These are phyloP conservation scores for Pelusios castaneus DNA, from an alignment of 2,113 vertebrate species.

Conservation along the genomic window DNA sequence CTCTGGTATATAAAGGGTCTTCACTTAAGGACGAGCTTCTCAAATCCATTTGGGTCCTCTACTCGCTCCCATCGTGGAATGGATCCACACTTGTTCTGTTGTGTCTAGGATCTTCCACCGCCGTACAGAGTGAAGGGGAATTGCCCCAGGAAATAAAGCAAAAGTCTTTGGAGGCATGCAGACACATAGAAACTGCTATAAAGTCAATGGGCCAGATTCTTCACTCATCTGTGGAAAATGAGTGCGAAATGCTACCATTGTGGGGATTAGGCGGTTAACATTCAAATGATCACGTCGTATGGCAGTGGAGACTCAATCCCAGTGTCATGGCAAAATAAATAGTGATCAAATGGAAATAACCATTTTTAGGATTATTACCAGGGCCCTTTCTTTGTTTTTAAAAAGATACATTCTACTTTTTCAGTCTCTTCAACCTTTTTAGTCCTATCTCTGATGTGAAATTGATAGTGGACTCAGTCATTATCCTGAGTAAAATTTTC, in stretches of 20 bases:
- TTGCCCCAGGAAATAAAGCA: neutral
- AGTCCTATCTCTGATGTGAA: neutral
- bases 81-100: neutral
- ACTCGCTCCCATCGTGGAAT: neutral
- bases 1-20: neutral
- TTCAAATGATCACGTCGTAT: neutral
- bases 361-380: neutral
- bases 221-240: neutral
- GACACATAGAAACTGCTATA: neutral
- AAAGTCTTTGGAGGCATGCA: neutral
- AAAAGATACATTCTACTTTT: neutral
- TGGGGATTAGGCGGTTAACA: neutral
- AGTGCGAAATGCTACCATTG: neutral
- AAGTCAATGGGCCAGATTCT: neutral
- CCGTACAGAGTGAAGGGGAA: neutral
- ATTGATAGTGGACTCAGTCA: neutral
- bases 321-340: neutral
- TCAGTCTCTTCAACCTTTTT: neutral
- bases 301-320: neutral
- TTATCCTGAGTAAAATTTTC: neutral
- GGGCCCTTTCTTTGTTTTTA: neutral
- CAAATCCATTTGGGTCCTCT: neutral
- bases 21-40: neutral
- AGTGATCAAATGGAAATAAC: neutral
- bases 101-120: neutral